Conservation (phyloP, 2,888 invertebrate genomes). For the Drosophila mulleri region DNA sequence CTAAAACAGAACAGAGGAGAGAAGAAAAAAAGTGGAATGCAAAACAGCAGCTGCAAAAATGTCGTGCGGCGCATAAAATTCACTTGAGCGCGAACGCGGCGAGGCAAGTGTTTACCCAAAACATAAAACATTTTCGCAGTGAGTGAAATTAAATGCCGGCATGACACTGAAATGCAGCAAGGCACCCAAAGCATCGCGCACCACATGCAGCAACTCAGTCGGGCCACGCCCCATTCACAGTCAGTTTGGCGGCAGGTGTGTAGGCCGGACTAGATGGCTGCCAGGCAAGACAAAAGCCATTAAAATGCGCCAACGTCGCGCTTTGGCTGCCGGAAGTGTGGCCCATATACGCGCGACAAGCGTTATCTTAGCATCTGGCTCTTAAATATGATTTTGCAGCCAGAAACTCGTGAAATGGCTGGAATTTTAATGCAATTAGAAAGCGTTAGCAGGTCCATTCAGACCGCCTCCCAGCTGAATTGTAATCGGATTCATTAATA, state of each 20-base stretch:
- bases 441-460: constrained; percentile 1
- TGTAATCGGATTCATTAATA: constrained; percentile 34
- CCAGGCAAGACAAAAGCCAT: constrained; percentile 72
- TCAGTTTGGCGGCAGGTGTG: background rate
- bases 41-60: constrained; percentile 63
- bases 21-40: constrained; percentile 35
- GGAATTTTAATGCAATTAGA: constrained; percentile 36
- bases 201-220: constrained; percentile 9
- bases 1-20: constrained; percentile 18
- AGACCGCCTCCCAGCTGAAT: background rate
- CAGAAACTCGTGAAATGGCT: constrained; percentile 9
- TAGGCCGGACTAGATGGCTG: background rate
- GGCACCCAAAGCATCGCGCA: constrained; percentile 15
- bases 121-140: constrained; percentile 79
- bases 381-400: constrained; percentile 46
- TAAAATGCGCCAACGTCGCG: constrained; percentile 74
- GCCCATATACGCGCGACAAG: constrained; percentile 47
- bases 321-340: constrained; percentile 64
- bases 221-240: constrained; percentile 27
- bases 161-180: constrained; percentile 77
- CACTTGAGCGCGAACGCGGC: constrained; percentile 55
- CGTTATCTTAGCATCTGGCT: constrained; percentile 23
- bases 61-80: constrained; percentile 75
- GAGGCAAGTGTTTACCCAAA: constrained; percentile 74
- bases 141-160: constrained; percentile 81